phyloP scores from a whole-genome alignment of 1,140 invertebrate genomes.

The Anastrepha ludens region DNA sequence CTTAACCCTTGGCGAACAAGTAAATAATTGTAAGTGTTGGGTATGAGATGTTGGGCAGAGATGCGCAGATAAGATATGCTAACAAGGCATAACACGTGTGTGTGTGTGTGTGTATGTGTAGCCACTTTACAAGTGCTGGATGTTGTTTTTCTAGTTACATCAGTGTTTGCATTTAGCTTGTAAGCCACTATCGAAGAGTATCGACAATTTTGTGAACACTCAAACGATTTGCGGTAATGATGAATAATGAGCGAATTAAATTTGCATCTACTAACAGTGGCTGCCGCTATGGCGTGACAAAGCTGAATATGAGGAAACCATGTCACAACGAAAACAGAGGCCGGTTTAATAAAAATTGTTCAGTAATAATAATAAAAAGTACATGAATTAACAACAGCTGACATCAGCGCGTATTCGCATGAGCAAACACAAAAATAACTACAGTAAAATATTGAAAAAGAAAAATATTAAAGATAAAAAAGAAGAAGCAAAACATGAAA shows the following conservation, averaged over 20 bases:
- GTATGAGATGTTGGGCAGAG: background rate
- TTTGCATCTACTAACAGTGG: background rate
- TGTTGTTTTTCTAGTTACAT: background rate
- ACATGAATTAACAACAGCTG: background rate
- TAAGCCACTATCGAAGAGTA: background rate
- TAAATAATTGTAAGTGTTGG: background rate
- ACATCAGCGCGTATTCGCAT: background rate
- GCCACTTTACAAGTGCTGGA: no score
- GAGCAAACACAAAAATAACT: background rate
- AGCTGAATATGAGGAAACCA: background rate
- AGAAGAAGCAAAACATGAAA: no score
- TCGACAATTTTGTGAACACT: background rate
- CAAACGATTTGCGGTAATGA: slow-evolving; percentile 18
- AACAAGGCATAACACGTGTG: background rate
- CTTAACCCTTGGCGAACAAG: slow-evolving; percentile 22
- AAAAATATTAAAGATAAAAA: no score
- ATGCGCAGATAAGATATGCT: slow-evolving; percentile 21
- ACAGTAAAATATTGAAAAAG: background rate
- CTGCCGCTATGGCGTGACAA: background rate
- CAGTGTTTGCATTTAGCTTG: background rate
- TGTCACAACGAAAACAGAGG: background rate
- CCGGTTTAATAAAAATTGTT: background rate
- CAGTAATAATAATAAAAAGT: background rate
- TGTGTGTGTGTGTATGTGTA: background rate
- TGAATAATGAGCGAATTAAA: slow-evolving; percentile 30